Evolutionary conservation across 2,888 invertebrate genomes (phyloP), one percentile per base, ranked within the genome.

Genomic region (Drosophila basisetae): DNA sequence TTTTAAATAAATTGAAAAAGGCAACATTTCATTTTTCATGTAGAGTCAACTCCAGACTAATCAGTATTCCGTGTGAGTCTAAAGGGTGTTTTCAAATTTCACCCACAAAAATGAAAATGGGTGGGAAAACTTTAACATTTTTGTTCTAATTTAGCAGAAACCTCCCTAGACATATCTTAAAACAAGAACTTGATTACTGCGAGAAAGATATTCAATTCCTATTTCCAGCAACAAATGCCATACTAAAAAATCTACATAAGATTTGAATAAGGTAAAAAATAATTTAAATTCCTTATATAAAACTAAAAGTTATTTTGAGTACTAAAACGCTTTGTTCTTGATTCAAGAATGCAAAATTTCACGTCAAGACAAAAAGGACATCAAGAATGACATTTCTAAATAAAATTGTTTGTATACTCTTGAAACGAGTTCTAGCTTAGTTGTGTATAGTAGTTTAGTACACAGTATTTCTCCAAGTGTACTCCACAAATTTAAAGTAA

Each of bases 1-100:
- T 75, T 85, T 87, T 70, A 76, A 84, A 82, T 73, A 83, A 84
- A 83, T 77, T 11, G 30, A 76, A 82, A 84, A 81, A 68, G 54
- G 55, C 49, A 80, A 69, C 22, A 68, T 63, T 60, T 59, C 52
- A 67, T 53, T 63, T 63, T 43, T 33, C 7, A 61, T 37, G 39
- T 7, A 43, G 16, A 6, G 31, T 53, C 22, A 16, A 16, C 25
- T 47, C 25, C 25, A 25, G 25, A 25, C 7, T 47, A 25, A 25
- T 25, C 16, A 47, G 25, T 16, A 16, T 16, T 25, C 47, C 6
- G 28, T 30, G 18, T 30, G 10, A 11, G 18, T 30, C 7, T 50
- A 50, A 30, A 25, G 25, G 25, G 25, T 47, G 25, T 25, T 25
- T 16, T 25, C n/a, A 28, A 18, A 50, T 50, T 28, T 28, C 10